Conservation (phyloP, 23 tunicate species). For the Ascidia mentula region DNA sequence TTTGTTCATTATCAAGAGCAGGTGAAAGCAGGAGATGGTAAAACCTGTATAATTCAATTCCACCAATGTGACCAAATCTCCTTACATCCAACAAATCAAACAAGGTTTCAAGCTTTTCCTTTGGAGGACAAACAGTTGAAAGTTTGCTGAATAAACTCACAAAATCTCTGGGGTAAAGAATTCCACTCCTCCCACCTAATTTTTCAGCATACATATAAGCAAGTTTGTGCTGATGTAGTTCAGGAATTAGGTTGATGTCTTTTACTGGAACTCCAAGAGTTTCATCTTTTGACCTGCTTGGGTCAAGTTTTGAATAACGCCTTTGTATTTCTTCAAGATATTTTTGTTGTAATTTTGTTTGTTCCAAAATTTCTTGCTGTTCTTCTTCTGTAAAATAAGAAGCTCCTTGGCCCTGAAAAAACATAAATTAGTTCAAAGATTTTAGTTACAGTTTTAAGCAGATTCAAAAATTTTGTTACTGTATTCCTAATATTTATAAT, state of each 20-base stretch:
- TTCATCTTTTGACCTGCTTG: conserved; percentile 53
- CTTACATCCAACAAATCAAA: conserved; percentile 63
- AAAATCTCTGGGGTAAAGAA: conserved; percentile 62
- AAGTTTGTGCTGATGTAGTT: conserved; percentile 52
- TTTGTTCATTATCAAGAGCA: conserved; percentile 53
- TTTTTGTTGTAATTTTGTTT: conserved; percentile 31
- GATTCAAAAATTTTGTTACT: too few species aligned
- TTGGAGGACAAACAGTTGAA: conserved; percentile 35
- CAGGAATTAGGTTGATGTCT: conserved; percentile 57
- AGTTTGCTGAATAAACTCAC: conserved; percentile 61
- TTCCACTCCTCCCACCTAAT: conserved; percentile 52
- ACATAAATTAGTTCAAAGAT: too few species aligned
- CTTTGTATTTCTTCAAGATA: conserved; percentile 75
- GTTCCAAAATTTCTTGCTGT: conserved; percentile 54
- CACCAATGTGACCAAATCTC: conserved; percentile 55
- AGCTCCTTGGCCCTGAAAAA: conserved; percentile 75
- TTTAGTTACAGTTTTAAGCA: too few species aligned
- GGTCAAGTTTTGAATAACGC: conserved; percentile 65
- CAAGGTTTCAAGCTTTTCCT: conserved; percentile 64
- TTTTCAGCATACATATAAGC: conserved; percentile 61
- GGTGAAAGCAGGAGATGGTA: conserved; percentile 75
- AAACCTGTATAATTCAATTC: conserved; percentile 74
- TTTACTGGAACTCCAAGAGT: conserved; percentile 60
- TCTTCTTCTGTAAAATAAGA: conserved; percentile 82
- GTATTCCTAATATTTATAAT: too few species aligned